These are phyloP conservation scores for Sebastes cheni DNA, from an alignment of 2,797 vertebrate species.

Conservation along the genomic window DNA sequence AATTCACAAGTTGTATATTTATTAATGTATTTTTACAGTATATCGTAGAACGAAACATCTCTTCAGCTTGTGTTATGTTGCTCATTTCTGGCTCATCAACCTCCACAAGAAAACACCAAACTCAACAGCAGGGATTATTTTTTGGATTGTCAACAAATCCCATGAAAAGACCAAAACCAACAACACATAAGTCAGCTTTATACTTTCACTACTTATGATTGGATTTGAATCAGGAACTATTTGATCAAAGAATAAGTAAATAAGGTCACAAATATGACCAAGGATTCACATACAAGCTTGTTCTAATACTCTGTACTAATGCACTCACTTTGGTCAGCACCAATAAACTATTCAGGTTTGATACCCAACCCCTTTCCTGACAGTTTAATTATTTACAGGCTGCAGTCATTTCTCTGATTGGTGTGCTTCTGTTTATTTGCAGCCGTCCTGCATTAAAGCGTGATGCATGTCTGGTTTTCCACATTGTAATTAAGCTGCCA, in stretches of 20 bases:
- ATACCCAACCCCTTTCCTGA: neutral
- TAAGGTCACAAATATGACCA: neutral
- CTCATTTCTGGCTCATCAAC: no score
- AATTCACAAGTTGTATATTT: no score
- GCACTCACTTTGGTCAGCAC: neutral
- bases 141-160: neutral
- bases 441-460: slow-evolving; percentile 25
- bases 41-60: no score
- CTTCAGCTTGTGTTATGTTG: no score
- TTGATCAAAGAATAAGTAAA: neutral
- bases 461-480: slow-evolving; percentile 37
- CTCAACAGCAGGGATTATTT: neutral
- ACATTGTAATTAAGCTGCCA: slow-evolving; percentile 44
- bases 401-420: slow-evolving; percentile 27
- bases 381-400: slow-evolving; percentile 42
- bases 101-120: neutral
- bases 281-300: neutral
- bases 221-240: neutral
- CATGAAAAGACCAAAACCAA: neutral
- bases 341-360: slow-evolving; percentile 13
- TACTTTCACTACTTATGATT: neutral
- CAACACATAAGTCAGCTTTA: neutral
- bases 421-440: slow-evolving; percentile 34
- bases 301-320: neutral
- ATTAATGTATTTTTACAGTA: no score